Base-by-base conservation (phyloP, 1,140 invertebrate genomes). In the Drosophila erecta region DNA sequence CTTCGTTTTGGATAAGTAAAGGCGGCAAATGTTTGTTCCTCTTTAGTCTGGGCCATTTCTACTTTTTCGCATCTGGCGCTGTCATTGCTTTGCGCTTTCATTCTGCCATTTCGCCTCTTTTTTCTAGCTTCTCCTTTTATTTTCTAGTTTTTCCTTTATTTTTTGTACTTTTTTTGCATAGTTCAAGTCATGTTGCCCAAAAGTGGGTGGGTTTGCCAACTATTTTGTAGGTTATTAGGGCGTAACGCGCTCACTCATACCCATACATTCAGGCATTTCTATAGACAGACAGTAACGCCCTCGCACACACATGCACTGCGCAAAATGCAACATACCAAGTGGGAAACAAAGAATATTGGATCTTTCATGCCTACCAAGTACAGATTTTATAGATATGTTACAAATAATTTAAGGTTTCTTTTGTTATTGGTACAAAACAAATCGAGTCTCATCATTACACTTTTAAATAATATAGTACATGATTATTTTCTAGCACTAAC, bases 191-290 rank as follows among this genome's bases (percentile, higher is more conserved):
- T 72, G 71, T 79, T 57, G 61, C 77, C 56, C 65, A 60, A 73
- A 60, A 44, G 44, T 35, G 43, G 44, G 55, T 10, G 24, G 62
- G 8, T 15, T 89, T 84, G 83, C 84, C 84, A 87, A 89, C 83
- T 79, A 87, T 87, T 87, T 87, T 89, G 79, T 87, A 87, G 84
- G 84, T 87, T 87, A 87, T 87, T 89, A 87, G 84, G 84, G 84
- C 84, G 84, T 84, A 87, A 87, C 71, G 64, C 71, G 56, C 55
- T 75, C 38, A 49, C 72, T 53, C 73, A 60, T 40, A 24, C 73
- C 67, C 41, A 76, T 61, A 85, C 76, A 76, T 53, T 57, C 50
- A 37, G 10, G 22, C 61, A 35, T 38, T 47, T 49, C 41, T 44
- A 70, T 49, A 79, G 57, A 61, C 60, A 67, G 54, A 53, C 44